Conservation (phyloP, 2,888 invertebrate genomes). For the Eucriotettix oculatus region DNA sequence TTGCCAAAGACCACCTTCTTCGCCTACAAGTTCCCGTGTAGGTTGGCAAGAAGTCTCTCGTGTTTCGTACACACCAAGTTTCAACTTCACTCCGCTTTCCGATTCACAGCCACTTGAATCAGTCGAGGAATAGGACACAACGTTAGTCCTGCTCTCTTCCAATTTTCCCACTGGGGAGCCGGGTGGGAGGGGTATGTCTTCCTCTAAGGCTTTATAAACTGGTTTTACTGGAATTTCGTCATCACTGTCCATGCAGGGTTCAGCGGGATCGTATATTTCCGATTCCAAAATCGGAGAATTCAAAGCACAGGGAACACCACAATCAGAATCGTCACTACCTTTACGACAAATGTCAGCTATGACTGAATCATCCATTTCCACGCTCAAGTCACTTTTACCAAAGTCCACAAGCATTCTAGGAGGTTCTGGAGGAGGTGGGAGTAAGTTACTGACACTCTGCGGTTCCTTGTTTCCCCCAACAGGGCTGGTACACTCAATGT, state of each 20-base stretch:
- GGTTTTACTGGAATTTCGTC: constrained; percentile 15
- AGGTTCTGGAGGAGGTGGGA: constrained; percentile 17
- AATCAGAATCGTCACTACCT: constrained; percentile 5
- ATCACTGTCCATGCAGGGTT: constrained; percentile 28
- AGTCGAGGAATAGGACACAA: too few species aligned
- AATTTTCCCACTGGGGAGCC: not conserved
- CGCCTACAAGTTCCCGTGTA: not conserved
- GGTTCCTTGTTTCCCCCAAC: not conserved
- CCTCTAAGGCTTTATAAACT: not conserved
- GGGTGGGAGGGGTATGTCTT: constrained; percentile 6
- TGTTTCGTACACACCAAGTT: constrained; percentile 5
- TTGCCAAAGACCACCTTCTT: not conserved
- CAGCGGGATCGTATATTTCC: constrained; percentile 38
- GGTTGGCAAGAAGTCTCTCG: not conserved
- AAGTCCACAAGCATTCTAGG: constrained; percentile 22
- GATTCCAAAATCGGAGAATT: constrained; percentile 1
- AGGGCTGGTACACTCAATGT: constrained; percentile 30
- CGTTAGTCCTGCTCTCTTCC: too few species aligned
- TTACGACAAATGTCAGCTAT: constrained; percentile 30
- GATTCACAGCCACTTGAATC: not conserved
- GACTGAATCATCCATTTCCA: constrained; percentile 36
- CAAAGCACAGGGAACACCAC: too few species aligned
- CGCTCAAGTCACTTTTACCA: constrained; percentile 25
- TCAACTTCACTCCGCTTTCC: not conserved
- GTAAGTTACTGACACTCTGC: constrained; percentile 8